Evolutionary conservation across 2,797 vertebrate genomes (phyloP).

Genomic region (Semotilus atromaculatus): DNA sequence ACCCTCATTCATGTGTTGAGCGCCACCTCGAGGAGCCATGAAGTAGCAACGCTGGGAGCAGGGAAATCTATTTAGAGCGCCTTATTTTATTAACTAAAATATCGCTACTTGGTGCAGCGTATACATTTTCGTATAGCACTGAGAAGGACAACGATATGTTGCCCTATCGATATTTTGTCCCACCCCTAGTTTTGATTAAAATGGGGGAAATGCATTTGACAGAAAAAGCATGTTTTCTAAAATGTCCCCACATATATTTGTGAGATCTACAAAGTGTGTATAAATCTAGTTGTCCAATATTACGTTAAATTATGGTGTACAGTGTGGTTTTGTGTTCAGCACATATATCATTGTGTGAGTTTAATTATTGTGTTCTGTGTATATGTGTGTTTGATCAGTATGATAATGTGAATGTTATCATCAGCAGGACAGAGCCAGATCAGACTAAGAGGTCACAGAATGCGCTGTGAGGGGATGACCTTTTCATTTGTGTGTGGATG

Average conservation of each 20-base stretch:
- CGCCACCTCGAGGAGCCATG: no score
- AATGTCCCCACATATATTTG: background rate
- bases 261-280: background rate
- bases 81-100: no score
- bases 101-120: no score
- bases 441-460: constrained; percentile 45
- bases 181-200: background rate
- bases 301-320: background rate
- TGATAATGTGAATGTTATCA: constrained; percentile 35
- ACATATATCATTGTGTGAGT: background rate
- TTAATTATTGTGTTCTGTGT: background rate
- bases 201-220: background rate
- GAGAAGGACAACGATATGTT: no score
- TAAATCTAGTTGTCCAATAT: background rate
- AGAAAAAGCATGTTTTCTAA: background rate
- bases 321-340: background rate
- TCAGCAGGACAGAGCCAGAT: constrained; percentile 27
- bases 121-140: no score
- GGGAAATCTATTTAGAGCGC: no score
- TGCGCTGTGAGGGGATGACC: constrained; percentile 43
- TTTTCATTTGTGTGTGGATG: constrained; percentile 44
- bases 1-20: no score
- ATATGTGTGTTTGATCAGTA: constrained; percentile 18
- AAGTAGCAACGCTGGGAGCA: no score
- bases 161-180: no score